Percentiles rank a stretch among this genome's conserved stretches.
These are phyloP conservation scores for Drosophila longiperda DNA, from an alignment of 2,888 invertebrate species.

Conservation along the genomic window DNA sequence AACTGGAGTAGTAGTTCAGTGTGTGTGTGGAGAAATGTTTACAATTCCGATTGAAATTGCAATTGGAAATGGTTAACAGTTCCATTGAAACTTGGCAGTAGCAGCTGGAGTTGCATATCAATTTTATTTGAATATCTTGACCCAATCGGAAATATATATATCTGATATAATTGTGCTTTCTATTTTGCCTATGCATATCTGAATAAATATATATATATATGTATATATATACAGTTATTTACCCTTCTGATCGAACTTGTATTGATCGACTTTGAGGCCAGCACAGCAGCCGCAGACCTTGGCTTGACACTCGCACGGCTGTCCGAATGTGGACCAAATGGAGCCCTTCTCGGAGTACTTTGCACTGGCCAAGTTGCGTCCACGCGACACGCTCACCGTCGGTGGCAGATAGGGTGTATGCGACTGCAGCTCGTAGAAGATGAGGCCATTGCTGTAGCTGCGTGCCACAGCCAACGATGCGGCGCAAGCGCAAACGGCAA, in stretches of 20 bases:
- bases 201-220: not conserved
- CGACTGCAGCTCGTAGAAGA: constrained; percentile 80
- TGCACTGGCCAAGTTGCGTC: constrained; percentile 73
- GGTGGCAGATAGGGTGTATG: constrained; percentile 78
- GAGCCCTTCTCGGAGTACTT: constrained; percentile 79
- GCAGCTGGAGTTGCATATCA: not conserved
- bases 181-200: not conserved
- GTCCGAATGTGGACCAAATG: constrained; percentile 83
- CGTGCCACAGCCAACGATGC: constrained; percentile 49
- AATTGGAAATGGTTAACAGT: not conserved
- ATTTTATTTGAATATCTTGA: not conserved
- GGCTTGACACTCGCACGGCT: constrained; percentile 86
- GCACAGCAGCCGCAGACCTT: constrained; percentile 90
- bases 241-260: constrained; percentile 86
- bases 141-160: not conserved
- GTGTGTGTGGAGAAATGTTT: not conserved
- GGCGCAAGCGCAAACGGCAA: constrained; percentile 6
- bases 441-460: constrained; percentile 81
- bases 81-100: not conserved
- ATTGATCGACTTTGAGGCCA: constrained; percentile 89
- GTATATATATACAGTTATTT: constrained; percentile 33
- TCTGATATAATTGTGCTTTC: not conserved
- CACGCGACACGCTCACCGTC: constrained; percentile 82
- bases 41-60: not conserved
- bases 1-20: constrained; percentile 10